Percentiles rank a stretch among this genome's conserved stretches.
Conservation (phyloP, 1,140 invertebrate species). For the Macrostomum lignano region DNA sequence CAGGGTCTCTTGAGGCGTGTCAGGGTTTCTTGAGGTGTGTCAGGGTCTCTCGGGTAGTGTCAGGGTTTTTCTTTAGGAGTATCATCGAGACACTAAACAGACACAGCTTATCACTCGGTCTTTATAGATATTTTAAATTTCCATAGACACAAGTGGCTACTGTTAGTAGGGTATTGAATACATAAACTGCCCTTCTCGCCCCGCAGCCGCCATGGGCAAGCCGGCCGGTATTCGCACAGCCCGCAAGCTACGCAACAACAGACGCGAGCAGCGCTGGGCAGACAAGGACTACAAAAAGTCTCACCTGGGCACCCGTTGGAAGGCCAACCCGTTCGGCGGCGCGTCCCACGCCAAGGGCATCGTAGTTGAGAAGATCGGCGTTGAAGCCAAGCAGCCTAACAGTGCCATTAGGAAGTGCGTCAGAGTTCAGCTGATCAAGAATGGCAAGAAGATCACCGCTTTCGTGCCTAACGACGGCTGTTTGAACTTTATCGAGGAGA, state of each 20-base stretch:
- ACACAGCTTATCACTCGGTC: too few relatives aligned
- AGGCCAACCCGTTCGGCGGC: slow-evolving; percentile 97
- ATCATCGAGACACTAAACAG: too few relatives aligned
- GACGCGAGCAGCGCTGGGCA: slow-evolving; percentile 4
- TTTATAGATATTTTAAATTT: too few relatives aligned
- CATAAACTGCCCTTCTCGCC: too few relatives aligned
- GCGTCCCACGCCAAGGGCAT: slow-evolving; percentile 99
- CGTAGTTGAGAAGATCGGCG: slow-evolving; percentile 86
- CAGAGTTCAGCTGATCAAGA: slow-evolving; percentile 95
- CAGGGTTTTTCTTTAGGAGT: too few relatives aligned
- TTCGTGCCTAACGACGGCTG: slow-evolving; percentile 98
- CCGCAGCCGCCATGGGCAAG: too few relatives aligned
- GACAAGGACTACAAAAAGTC: slow-evolving; percentile 61
- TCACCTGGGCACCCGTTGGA: slow-evolving; percentile 94
- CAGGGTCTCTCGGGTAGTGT: too few relatives aligned
- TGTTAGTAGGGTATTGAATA: too few relatives aligned
- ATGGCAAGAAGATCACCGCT: slow-evolving; percentile 97
- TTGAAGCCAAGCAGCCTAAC: slow-evolving; percentile 99
- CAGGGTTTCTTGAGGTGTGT: too few relatives aligned
- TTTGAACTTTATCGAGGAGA: slow-evolving; percentile 96
- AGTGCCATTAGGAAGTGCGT: slow-evolving; percentile 98
- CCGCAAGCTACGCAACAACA: not conserved
- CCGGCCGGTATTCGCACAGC: slow-evolving; percentile 5
- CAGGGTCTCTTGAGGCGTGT: too few relatives aligned
- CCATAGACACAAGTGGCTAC: too few relatives aligned